Conservation (phyloP, 2,797 vertebrate species). For the Esox masquinongy region DNA sequence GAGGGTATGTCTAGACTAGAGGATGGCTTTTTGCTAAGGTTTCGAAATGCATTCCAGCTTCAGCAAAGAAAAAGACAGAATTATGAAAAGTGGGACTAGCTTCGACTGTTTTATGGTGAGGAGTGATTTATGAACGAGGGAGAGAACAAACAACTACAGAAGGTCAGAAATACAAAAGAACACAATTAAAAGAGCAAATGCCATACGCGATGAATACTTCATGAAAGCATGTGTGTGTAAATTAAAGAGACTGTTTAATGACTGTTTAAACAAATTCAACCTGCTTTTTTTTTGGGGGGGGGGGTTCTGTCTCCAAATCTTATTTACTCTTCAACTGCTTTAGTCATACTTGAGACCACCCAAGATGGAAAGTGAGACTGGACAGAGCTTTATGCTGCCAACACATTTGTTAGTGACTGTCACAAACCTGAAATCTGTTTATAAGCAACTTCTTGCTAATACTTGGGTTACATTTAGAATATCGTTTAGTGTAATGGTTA, state of each 20-base stretch:
- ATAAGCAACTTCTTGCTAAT: too few species aligned
- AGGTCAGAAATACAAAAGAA: neutral
- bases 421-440: too few species aligned
- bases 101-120: neutral
- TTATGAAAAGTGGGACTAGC: neutral
- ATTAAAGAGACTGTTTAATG: neutral
- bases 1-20: neutral
- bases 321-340: neutral
- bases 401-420: too few species aligned
- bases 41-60: neutral
- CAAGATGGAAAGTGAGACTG: too few species aligned
- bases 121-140: neutral
- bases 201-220: neutral
- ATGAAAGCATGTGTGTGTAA: neutral
- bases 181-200: neutral
- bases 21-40: neutral
- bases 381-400: too few species aligned
- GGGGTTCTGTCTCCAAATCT: neutral
- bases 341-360: neutral
- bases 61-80: neutral
- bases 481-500: too few species aligned
- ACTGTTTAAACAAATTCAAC: too few species aligned
- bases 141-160: neutral
- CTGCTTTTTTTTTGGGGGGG: too few species aligned
- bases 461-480: too few species aligned